Evolutionary conservation across 2,113 vertebrate genomes (phyloP), one percentile per base, ranked within the genome.

Genomic region (Zosterops lateralis): DNA sequence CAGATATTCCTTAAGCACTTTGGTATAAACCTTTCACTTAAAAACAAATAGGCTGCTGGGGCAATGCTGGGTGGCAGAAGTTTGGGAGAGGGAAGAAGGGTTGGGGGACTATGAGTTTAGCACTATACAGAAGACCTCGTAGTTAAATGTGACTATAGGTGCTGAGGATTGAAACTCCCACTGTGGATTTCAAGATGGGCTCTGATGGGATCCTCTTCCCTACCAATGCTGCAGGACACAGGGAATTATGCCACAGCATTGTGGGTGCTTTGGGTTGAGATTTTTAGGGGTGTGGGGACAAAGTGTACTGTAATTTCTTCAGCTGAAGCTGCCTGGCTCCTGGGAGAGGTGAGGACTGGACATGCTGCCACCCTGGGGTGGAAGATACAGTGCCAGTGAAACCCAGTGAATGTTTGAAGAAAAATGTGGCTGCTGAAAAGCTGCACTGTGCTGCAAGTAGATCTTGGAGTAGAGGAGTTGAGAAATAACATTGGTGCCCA

Each of bases 1-100:
- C 90, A 96, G 70, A 93, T 95, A 92, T 47, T 96, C 77, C 34
- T 66, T 77, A 81, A 95, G 89, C 88, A 68, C 78, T 91, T 77
- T 3, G 29, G 58, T 89, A 70, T 94, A 91, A 96, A 92, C 90
- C 85, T 90, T 88, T 95, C 82, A 45, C 90, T 93, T 93, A 31
- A 75, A 94, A 91, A 72, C 85, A 87, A 61, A 95, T 76, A 0
- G 13, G 34, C 56, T 92, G 74, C 47, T 38, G 36, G 21, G 19
- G 42, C n/a, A 74, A 17, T 62, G 62, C 90, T 79, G 71, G 48
- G 60, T 92, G 76, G 45, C 56, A 60, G 65, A 67, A 79, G 31
- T 89, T 80, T 58, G 60, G 85, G 67, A 79, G 53, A 72, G 66
- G 48, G 48, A 18, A 89, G 40, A 51, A 61, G 16, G 38, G 15